Conservation (phyloP, 1,140 invertebrate species). For the Solenopsis fugax region DNA sequence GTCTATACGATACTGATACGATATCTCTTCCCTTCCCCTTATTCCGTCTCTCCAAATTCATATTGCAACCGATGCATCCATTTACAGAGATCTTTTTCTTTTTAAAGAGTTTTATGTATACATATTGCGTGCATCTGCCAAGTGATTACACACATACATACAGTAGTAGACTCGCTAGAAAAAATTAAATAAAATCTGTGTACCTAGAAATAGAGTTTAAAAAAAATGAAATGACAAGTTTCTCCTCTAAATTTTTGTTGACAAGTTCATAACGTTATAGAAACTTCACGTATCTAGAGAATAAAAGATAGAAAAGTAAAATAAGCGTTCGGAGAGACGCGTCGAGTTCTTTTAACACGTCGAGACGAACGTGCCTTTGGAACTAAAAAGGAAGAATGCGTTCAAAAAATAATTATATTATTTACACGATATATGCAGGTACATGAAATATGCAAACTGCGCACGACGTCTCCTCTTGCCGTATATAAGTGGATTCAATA, state of each 20-base stretch:
- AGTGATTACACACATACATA: conserved; percentile 29
- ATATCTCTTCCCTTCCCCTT: not conserved
- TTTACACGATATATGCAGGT: conserved; percentile 63
- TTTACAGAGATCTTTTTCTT: conserved; percentile 26
- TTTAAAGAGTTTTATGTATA: conserved; percentile 19
- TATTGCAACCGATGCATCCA: not conserved
- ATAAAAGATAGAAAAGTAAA: not conserved
- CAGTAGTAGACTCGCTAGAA: not conserved
- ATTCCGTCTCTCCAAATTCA: not conserved
- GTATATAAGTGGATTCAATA: not conserved
- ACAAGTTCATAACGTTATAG: not conserved
- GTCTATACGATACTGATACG: conserved; percentile 20
- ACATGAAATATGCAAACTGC: conserved; percentile 53
- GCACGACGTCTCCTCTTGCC: not conserved
- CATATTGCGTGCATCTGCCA: not conserved
- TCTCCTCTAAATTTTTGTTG: not conserved
- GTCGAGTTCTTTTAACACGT: not conserved
- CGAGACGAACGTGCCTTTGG: conserved; percentile 25
- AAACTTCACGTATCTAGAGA: not conserved
- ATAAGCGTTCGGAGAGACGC: not conserved
- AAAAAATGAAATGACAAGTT: not conserved
- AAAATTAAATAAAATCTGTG: conserved; percentile 3
- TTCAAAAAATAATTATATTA: conserved; percentile 63
- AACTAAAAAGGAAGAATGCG: conserved; percentile 49
- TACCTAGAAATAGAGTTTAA: not conserved